Base-by-base conservation (phyloP, 2,888 invertebrate genomes). In the Aphelenchoides bicaudatus region DNA sequence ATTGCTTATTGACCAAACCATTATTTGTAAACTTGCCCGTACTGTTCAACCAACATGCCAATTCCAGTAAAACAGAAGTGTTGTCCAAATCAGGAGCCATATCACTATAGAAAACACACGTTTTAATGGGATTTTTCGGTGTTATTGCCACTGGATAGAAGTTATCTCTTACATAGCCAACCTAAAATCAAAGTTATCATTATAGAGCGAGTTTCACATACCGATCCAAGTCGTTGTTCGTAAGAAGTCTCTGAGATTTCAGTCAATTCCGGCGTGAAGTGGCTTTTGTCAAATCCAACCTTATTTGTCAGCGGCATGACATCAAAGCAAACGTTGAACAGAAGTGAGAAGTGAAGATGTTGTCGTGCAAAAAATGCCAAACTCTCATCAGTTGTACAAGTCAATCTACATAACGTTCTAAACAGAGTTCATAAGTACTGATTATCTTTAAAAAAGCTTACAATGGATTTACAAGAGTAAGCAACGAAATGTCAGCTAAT, bases 401-500 rank as follows among this genome's bases (percentile, higher is more conserved):
- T 8, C 43, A 43, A n/a, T 8, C 43, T 19, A 43, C 43, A 43
- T 25, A 43, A 43, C 10, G 25, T 6, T 21, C n/a, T 43, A 43
- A n/a, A 43, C 6, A 16, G 16, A 34, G 13, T 13, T 16, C 13
- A 34, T 34, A 13, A 34, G 13, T 34, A n/a, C n/a, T 34, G 34
- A 16, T 34, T 34, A 13, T 34, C 25, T 21, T 47, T 16, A 2
- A 8, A 21, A 21, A 53, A 53, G 21, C 55, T 28, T 28, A 48
- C 48, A 8, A 10, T 30, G 55, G 25, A 56, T 37, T 56, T 19
- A 56, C 21, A 57, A 56, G 37, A 13, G 37, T 29, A 34, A 56
- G 52, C 38, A 56, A 23, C 29, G 56, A 57, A 19, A 56, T 55
- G 27, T 30, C 16, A 13, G 30, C 56, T 13, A 56, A 27, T 19